phyloP scores from a whole-genome alignment of 2,888 invertebrate genomes.

The Saturnia pavonia region DNA sequence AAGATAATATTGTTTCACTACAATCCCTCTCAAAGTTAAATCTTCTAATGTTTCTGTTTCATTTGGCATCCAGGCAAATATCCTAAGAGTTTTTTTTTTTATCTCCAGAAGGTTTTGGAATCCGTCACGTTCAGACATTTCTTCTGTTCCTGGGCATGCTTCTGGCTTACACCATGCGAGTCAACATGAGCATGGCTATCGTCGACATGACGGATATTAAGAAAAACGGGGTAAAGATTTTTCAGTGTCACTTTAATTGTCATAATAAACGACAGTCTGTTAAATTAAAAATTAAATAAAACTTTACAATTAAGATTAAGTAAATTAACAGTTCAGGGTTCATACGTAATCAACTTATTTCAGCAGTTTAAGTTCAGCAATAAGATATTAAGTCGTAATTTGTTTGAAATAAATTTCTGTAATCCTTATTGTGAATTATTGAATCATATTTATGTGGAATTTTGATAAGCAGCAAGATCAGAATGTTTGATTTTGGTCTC shows the following conservation, averaged over 20 bases:
- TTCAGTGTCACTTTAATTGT: neutral
- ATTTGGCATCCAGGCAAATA: neutral
- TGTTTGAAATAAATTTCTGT: too few species aligned
- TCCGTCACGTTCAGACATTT: slow-evolving; percentile 80
- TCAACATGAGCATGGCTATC: slow-evolving; percentile 84
- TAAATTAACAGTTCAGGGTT: neutral
- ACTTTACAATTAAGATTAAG: neutral
- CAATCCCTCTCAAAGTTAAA: neutral
- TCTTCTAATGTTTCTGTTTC: neutral
- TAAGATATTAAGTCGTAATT: neutral
- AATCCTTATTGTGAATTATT: neutral
- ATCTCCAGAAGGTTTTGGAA: slow-evolving; percentile 58
- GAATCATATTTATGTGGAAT: neutral
- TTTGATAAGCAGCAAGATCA: neutral
- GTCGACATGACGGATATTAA: slow-evolving; percentile 81
- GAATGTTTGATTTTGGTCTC: neutral
- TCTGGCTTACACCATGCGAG: slow-evolving; percentile 81
- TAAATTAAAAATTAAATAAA: too few species aligned
- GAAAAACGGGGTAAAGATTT: slow-evolving; percentile 35
- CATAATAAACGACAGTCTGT: neutral
- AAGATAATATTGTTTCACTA: too few species aligned
- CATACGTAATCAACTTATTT: neutral
- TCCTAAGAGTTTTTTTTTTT: neutral
- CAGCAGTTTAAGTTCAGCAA: neutral
- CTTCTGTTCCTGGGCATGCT: slow-evolving; percentile 79